phyloP scores from a whole-genome alignment of 1,140 invertebrate genomes.

The Achroia grisella region DNA sequence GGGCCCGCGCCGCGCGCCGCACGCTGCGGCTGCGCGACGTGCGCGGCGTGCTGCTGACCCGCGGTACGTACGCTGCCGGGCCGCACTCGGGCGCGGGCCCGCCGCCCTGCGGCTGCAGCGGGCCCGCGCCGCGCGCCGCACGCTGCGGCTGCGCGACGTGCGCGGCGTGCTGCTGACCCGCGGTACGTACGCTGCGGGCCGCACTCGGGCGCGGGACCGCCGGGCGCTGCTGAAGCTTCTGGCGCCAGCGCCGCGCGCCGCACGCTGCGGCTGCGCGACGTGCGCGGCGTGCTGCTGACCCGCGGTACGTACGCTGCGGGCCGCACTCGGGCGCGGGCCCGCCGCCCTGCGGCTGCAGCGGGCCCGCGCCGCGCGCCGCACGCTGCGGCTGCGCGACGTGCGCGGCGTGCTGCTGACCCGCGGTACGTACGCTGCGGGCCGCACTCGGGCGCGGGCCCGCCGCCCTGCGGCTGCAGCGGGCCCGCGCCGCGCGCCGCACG shows the following conservation, averaged over 20 bases:
- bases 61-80: conserved; percentile 9
- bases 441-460: neutral
- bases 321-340: conserved; percentile 24
- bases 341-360: conserved; percentile 32
- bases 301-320: conserved; percentile 29
- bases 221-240: conserved; percentile 42
- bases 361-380: conserved; percentile 18
- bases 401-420: conserved; percentile 26
- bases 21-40: conserved; percentile 19
- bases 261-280: conserved; percentile 40
- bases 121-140: conserved; percentile 19
- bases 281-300: conserved; percentile 25
- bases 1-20: conserved; percentile 20
- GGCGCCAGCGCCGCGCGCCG: conserved; percentile 41
- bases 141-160: conserved; percentile 21
- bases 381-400: conserved; percentile 19
- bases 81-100: conserved; percentile 16
- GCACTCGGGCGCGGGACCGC: neutral
- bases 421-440: conserved; percentile 1
- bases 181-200: conserved; percentile 20
- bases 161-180: conserved; percentile 19
- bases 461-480: neutral
- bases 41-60: conserved; percentile 19
- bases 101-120: conserved; percentile 1
- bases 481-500: conserved; percentile 11